A percentile compares a stretch with the other conserved stretches of the same genome.
Conservation (phyloP, 2,797 vertebrate species). For the Pipistrellus pipistrellus region DNA sequence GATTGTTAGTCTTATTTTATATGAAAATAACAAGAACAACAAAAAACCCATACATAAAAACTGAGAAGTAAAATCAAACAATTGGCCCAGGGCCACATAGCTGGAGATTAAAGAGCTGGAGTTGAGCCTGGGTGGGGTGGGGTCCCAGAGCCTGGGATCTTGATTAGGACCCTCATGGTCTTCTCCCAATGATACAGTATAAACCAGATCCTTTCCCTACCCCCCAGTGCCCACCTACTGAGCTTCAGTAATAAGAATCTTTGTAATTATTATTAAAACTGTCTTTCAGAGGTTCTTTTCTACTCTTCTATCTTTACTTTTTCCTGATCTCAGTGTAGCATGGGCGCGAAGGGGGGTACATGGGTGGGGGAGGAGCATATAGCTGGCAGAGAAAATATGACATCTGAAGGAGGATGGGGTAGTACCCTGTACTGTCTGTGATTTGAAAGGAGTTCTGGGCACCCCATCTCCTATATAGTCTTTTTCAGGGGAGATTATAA, state of each 20-base stretch:
- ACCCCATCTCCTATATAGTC: background rate
- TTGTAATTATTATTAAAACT: background rate
- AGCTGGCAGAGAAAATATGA: background rate
- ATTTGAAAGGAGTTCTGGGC: background rate
- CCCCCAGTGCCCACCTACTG: background rate
- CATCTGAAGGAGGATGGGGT: background rate
- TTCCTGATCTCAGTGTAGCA: background rate
- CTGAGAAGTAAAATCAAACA: background rate
- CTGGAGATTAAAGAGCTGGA: background rate
- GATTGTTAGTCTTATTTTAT: background rate
- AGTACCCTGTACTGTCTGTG: background rate
- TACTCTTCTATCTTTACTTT: background rate
- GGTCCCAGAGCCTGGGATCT: background rate
- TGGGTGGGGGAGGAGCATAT: too few species aligned
- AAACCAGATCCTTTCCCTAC: background rate
- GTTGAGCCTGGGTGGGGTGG: too few species aligned
- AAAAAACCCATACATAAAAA: background rate
- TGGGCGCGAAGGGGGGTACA: accelerated
- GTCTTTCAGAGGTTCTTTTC: background rate
- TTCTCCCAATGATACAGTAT: background rate
- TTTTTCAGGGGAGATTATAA: background rate
- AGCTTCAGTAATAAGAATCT: background rate
- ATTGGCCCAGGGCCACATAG: background rate
- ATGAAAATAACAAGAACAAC: too few species aligned
- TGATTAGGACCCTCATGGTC: background rate